Base-by-base conservation (phyloP, 2,113 vertebrate species). In the Jaculus jaculus region DNA sequence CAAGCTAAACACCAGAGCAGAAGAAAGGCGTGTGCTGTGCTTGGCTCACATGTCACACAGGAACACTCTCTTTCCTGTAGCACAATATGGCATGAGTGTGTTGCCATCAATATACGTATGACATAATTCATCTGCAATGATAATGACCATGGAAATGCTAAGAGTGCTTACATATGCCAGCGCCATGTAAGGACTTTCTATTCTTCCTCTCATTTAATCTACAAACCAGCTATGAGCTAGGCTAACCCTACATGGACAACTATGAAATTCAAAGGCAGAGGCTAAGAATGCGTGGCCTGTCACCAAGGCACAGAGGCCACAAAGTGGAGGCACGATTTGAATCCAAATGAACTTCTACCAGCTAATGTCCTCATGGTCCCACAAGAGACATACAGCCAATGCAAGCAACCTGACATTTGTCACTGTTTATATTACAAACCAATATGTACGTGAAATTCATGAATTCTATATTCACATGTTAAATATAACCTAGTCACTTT, bases 21-120 rank as follows among this genome's bases (percentile, higher is more conserved):
- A 11, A 15, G 21, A 9, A 11, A 15, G 21, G 28, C 1, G 5
- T 12, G 1, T 0, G 6, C 37, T 15, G 0, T 1, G 5, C 32
- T 4, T 37, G 81, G 60, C 24, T 73, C 74, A 2, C 0, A 0
- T 15, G 15, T 2, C 21, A 2, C 7, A 0, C n/a, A 6, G n/a
- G 18, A 20, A 26, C 13, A 7, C 5, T 61, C 23, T 61, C 24
- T 16, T 28, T 10, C 47, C 0, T 13, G 61, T 21, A 7, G 32
- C n/a, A 21, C 8, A 24, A 2, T 2, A 11, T 23, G 58, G 58
- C 28, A 15, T 0, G 8, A n/a, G 42, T 34, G 15, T 24, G 20
- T 77, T 9, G 34, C 78, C 54, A 5, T 75, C 80, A 37, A 7
- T 5, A 17, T 12, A 0, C 37, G 6, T 7, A 3, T 84, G 60